Percentiles rank a stretch among this genome's conserved stretches.
Conservation (phyloP, 1,140 invertebrate species). For the Zaprionus davidi region DNA sequence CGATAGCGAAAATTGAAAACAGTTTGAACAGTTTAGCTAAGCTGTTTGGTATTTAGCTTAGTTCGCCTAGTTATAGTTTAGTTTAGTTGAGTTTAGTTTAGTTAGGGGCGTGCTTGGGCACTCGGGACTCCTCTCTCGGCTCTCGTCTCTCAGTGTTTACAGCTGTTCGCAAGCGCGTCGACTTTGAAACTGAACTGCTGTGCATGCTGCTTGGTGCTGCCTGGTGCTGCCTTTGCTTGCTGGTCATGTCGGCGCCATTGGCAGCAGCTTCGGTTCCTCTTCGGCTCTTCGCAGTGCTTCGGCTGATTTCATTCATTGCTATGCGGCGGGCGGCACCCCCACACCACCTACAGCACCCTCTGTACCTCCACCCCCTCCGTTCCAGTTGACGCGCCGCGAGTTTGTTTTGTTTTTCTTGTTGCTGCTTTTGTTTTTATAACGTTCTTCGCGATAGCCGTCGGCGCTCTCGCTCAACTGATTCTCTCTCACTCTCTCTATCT, state of each 20-base stretch:
- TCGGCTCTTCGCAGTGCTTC: slow-evolving; percentile 29
- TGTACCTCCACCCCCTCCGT: not conserved
- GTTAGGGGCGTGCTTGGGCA: slow-evolving; percentile 42
- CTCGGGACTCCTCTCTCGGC: slow-evolving; percentile 31
- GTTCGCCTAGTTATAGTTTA: not conserved
- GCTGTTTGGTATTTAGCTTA: not conserved
- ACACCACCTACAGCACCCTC: too few relatives aligned
- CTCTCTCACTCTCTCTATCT: not conserved
- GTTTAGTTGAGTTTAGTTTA: slow-evolving; percentile 30
- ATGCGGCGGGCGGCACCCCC: slow-evolving; percentile 14
- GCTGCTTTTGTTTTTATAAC: slow-evolving; percentile 80
- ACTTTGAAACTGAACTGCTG: slow-evolving; percentile 63
- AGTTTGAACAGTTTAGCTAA: not conserved
- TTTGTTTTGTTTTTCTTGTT: slow-evolving; percentile 55
- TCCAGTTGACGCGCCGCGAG: slow-evolving; percentile 16
- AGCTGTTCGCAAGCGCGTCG: slow-evolving; percentile 63
- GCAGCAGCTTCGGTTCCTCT: slow-evolving; percentile 60
- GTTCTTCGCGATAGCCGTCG: slow-evolving; percentile 55
- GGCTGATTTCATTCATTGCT: slow-evolving; percentile 69
- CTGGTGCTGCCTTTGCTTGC: slow-evolving; percentile 9
- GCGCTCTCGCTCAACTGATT: slow-evolving; percentile 11
- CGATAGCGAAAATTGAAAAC: not conserved
- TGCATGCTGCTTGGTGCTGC: slow-evolving; percentile 4
- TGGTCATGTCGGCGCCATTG: slow-evolving; percentile 51
- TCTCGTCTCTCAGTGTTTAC: slow-evolving; percentile 43